These are phyloP conservation scores for Sinopyrophorus schimmeli DNA, from an alignment of 2,888 invertebrate species.

Conservation along the genomic window DNA sequence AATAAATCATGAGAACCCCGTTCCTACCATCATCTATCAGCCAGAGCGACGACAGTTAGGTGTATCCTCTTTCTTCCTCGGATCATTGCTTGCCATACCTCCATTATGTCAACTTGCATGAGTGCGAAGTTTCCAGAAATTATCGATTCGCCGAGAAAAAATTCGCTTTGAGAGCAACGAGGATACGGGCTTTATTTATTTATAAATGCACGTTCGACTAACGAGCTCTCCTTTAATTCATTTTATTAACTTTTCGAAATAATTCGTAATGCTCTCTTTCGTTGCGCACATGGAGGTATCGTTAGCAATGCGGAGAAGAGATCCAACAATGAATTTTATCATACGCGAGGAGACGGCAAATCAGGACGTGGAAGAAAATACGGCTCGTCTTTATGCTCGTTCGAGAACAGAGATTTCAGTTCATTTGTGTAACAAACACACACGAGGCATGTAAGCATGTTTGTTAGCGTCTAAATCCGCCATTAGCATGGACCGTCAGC, in stretches of 20 bases:
- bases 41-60: conserved; percentile 36
- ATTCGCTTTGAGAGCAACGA: no score
- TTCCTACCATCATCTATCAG: conserved; percentile 50
- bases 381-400: conserved; percentile 21
- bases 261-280: conserved; percentile 2
- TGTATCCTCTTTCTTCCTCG: conserved; percentile 35
- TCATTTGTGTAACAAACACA: conserved; percentile 50
- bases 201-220: no score
- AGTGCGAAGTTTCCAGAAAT: conserved; percentile 15
- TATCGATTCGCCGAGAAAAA: conserved; percentile 17
- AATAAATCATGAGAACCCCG: conserved; percentile 53
- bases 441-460: conserved; percentile 47
- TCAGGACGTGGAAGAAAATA: conserved; percentile 18
- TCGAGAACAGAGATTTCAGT: conserved; percentile 34
- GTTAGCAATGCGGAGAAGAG: conserved; percentile 19
- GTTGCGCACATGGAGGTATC: conserved; percentile 13
- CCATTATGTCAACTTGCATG: conserved; percentile 24
- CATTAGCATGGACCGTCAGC: conserved; percentile 46
- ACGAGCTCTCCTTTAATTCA: neutral
- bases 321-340: conserved; percentile 17
- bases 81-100: conserved; percentile 36
- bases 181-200: no score
- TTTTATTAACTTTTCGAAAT: no score
- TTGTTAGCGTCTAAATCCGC: conserved; percentile 50
- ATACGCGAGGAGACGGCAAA: conserved; percentile 12